phyloP scores from a whole-genome alignment of 2,888 invertebrate genomes.

The Sceliomorpha sp. region DNA sequence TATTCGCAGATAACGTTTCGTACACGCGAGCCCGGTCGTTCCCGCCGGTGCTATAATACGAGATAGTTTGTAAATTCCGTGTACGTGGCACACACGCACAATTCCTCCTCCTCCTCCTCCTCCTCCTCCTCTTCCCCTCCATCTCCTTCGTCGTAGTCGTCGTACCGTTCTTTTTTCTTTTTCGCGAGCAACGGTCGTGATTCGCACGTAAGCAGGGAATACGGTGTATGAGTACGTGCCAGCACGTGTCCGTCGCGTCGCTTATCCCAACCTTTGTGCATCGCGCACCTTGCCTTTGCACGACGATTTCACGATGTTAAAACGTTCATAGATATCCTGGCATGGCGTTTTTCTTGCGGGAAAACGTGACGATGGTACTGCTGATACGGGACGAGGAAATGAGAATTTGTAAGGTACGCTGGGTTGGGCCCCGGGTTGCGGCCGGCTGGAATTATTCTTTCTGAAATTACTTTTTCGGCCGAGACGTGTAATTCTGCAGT shows the following conservation, averaged over 20 bases:
- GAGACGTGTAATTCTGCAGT: no score
- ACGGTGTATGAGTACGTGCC: conserved; percentile 15
- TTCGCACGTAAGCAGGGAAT: conserved; percentile 18
- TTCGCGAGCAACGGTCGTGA: conserved; percentile 10
- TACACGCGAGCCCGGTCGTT: conserved; percentile 30
- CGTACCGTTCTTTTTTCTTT: conserved; percentile 14
- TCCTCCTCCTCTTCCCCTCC: neutral
- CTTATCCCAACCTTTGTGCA: neutral
- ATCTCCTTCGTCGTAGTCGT: conserved; percentile 11
- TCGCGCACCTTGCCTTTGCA: neutral
- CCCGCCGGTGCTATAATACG: conserved; percentile 8
- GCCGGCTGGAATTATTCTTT: no score
- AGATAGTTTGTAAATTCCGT: conserved; percentile 35
- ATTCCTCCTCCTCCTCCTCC: neutral
- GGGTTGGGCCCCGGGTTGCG: no score
- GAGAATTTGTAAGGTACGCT: no score
- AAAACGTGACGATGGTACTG: no score
- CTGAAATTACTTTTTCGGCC: no score
- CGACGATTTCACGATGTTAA: neutral
- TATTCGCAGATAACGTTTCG: conserved; percentile 41
- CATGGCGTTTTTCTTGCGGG: neutral
- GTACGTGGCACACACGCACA: conserved; percentile 15
- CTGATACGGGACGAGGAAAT: no score
- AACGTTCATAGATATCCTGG: neutral
- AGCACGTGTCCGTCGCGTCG: neutral